These are phyloP conservation scores for Luehdorfia chinensis DNA, from an alignment of 1,140 invertebrate species.

Conservation along the genomic window DNA sequence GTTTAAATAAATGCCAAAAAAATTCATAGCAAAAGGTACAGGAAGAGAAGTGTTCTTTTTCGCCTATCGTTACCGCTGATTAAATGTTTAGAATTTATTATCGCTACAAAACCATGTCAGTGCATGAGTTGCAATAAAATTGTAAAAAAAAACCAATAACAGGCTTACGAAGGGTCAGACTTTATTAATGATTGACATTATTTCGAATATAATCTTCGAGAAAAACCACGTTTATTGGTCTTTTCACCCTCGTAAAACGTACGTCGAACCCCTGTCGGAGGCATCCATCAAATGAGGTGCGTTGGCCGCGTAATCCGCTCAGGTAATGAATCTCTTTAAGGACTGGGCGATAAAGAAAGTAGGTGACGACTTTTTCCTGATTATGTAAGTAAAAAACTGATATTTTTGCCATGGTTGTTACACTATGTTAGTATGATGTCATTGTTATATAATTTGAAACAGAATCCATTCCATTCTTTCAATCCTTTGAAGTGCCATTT, in stretches of 20 bases:
- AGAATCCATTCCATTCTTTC: too few species aligned
- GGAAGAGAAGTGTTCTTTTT: too few species aligned
- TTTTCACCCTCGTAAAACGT: slow-evolving; percentile 40
- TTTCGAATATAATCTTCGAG: slow-evolving; percentile 32
- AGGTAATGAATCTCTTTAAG: slow-evolving; percentile 31
- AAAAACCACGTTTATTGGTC: slow-evolving; percentile 37
- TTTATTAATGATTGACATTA: slow-evolving; percentile 32
- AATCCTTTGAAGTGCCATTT: too few species aligned
- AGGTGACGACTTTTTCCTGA: slow-evolving; percentile 39
- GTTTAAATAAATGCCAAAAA: too few species aligned
- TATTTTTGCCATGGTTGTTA: slow-evolving; percentile 23
- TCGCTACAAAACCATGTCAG: too few species aligned
- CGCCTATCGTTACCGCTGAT: too few species aligned
- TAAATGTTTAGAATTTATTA: too few species aligned
- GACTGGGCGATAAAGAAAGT: slow-evolving; percentile 40
- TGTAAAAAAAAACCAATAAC: slow-evolving; percentile 18
- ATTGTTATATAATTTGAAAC: too few species aligned
- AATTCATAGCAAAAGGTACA: too few species aligned
- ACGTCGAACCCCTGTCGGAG: slow-evolving; percentile 27
- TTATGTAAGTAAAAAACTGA: slow-evolving; percentile 33
- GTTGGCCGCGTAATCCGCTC: slow-evolving; percentile 29
- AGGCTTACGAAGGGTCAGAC: slow-evolving; percentile 20
- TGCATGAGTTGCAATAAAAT: too few species aligned
- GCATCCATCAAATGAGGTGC: slow-evolving; percentile 38
- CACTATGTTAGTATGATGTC: too few species aligned